phyloP scores from a whole-genome alignment of 2,888 invertebrate species.

The Hetaerina titia region DNA sequence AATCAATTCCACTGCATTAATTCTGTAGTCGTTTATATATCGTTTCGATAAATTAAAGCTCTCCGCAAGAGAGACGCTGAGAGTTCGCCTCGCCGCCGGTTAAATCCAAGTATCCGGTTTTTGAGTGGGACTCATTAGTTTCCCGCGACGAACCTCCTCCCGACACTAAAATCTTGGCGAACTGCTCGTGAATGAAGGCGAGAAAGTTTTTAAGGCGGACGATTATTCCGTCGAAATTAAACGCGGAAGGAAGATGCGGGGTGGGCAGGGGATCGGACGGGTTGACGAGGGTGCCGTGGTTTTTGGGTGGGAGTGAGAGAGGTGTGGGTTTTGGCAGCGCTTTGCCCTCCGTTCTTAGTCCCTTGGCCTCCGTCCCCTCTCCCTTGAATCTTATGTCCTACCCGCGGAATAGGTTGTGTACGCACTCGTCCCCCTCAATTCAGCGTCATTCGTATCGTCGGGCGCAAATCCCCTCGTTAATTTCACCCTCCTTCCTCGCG shows the following conservation, averaged over 20 bases:
- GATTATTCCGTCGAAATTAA: background rate
- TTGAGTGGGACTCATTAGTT: background rate
- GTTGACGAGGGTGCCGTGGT: too few species aligned
- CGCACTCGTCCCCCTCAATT: background rate
- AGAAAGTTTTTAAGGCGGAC: background rate
- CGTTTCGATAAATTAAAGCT: too few species aligned
- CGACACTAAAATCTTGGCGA: background rate
- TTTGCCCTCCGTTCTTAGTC: background rate
- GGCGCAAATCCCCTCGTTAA: slow-evolving; percentile 26
- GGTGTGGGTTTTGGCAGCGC: too few species aligned
- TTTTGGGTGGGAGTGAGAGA: too few species aligned
- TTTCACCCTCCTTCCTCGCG: background rate
- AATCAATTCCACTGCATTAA: too few species aligned
- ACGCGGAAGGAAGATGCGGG: background rate
- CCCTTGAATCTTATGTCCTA: background rate
- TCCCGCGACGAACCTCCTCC: background rate
- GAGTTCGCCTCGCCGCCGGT: too few species aligned
- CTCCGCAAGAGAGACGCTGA: too few species aligned
- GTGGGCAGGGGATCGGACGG: too few species aligned
- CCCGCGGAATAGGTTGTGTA: background rate
- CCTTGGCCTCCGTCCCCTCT: background rate
- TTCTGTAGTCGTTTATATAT: too few species aligned
- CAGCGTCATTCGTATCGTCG: background rate
- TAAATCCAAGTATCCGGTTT: too few species aligned
- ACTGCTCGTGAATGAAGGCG: background rate